These are phyloP conservation scores for Aphelinus atriplicis DNA, from an alignment of 1,140 invertebrate species.

Conservation along the genomic window DNA sequence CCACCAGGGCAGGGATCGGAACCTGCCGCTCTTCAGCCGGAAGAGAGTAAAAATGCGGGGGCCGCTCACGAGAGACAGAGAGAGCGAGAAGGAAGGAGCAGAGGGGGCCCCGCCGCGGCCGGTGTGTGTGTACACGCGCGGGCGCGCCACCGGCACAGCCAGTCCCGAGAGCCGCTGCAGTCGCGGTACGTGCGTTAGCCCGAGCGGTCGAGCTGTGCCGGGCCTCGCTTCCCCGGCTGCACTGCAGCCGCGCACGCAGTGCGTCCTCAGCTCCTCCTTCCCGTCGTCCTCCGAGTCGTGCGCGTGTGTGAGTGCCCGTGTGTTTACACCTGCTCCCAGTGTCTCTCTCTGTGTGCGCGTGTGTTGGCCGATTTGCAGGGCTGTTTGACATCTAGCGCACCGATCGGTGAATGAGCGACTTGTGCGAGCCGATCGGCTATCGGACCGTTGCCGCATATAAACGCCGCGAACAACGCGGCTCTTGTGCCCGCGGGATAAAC, in stretches of 20 bases:
- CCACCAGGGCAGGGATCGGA: too few species aligned
- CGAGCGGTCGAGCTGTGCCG: neutral
- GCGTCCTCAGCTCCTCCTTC: neutral
- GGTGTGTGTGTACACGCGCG: neutral
- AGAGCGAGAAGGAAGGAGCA: neutral
- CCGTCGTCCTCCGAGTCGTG: neutral
- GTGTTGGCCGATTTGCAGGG: too few species aligned
- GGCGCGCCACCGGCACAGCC: neutral
- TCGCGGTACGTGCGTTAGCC: slow-evolving; percentile 32
- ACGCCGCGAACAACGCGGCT: too few species aligned
- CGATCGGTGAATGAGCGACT: too few species aligned
- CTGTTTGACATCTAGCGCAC: too few species aligned
- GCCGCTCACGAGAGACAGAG: neutral
- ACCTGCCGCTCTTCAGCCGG: neutral
- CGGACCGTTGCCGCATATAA: too few species aligned
- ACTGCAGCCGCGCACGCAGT: too few species aligned
- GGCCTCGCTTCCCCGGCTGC: too few species aligned
- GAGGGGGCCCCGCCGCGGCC: neutral
- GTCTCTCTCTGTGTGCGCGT: too few species aligned
- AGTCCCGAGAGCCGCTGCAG: slow-evolving; percentile 12
- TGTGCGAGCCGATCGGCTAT: too few species aligned
- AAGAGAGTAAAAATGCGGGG: neutral
- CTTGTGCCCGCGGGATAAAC: too few species aligned
- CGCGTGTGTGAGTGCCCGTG: neutral
- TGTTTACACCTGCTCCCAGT: too few species aligned